Evolutionary conservation across 2,113 vertebrate genomes (phyloP), one percentile per base, ranked within the genome.

Genomic region (Crotalus helleri): DNA sequence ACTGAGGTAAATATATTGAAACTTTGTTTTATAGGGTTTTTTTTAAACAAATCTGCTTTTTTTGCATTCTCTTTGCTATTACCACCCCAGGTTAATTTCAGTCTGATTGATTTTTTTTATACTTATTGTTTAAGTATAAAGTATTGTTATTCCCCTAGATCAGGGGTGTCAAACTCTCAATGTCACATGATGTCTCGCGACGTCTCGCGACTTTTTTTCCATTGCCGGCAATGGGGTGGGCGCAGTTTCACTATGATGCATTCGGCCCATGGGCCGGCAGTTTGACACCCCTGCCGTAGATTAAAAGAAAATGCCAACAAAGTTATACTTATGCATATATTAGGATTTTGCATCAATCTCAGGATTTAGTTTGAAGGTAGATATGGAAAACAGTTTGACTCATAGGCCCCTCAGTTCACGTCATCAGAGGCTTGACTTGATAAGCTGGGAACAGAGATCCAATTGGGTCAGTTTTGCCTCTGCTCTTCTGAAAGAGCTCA

Each of bases 1-100:
- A 96, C 96, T 90, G 95, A 98, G 98, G 99, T 99, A 97, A 98
- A 89, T 91, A 5, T 39, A 88, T 17, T 87, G 11, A 91, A 90
- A 46, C 8, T 93, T 92, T 94, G 54, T 69, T 90, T 53, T 51
- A 51, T 51, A 51, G 49, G 29, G 46, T 61, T n/a, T 21, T 51
- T 51, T 9, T 1, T 1, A 51, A 51, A 51, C 49, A 51, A 46
- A 61, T 49, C 69, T 88, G 21, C 33, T 87, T 90, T 81, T 19
- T 55, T 74, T 64, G 49, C 6, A 15, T 26, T 61, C 12, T 49
- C 6, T 90, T 51, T 90, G 19, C 44, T 89, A 13, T 39, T 54
- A 4, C 33, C 46, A 87, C 39, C 26, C 7, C n/a, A 26, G 5
- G 3, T 91, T 58, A 29, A 46, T 57, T 44, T 85, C 53, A 74